Conservation (phyloP, 2,113 vertebrate species). For the Lasiurus borealis region DNA sequence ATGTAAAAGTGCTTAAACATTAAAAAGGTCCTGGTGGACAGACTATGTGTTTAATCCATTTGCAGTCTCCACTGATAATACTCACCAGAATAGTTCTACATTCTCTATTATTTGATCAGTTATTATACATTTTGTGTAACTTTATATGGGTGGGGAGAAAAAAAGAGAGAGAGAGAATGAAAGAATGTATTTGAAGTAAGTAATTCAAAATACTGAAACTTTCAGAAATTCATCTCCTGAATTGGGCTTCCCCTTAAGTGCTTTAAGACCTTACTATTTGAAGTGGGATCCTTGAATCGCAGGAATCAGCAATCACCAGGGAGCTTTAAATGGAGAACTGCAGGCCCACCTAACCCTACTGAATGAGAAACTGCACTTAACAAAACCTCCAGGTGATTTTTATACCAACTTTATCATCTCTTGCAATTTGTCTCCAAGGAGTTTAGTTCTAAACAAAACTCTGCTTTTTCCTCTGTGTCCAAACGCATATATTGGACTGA, state of each 20-base stretch:
- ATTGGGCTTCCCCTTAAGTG: neutral
- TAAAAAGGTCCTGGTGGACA: neutral
- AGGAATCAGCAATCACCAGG: neutral
- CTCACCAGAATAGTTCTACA: neutral
- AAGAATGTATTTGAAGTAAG: neutral
- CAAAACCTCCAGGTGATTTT: neutral
- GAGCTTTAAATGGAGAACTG: neutral
- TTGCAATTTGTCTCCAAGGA: neutral
- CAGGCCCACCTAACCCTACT: neutral
- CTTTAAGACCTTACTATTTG: neutral
- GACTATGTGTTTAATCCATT: neutral
- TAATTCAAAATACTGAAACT: slow-evolving; percentile 20
- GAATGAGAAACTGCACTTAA: slow-evolving; percentile 22
- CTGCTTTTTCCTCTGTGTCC: neutral
- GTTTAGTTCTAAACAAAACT: slow-evolving; percentile 29
- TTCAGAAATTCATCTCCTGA: neutral
- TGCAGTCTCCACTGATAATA: neutral
- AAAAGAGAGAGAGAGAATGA: neutral
- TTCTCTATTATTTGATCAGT: neutral
- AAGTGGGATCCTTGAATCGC: neutral
- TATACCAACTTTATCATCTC: neutral
- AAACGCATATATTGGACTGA: neutral
- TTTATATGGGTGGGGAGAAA: neutral
- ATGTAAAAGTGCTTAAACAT: neutral
- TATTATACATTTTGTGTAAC: neutral